Evolutionary conservation across 2,113 vertebrate genomes (phyloP), one percentile per base, ranked within the genome.

Genomic region (Tonatia bakeri): DNA sequence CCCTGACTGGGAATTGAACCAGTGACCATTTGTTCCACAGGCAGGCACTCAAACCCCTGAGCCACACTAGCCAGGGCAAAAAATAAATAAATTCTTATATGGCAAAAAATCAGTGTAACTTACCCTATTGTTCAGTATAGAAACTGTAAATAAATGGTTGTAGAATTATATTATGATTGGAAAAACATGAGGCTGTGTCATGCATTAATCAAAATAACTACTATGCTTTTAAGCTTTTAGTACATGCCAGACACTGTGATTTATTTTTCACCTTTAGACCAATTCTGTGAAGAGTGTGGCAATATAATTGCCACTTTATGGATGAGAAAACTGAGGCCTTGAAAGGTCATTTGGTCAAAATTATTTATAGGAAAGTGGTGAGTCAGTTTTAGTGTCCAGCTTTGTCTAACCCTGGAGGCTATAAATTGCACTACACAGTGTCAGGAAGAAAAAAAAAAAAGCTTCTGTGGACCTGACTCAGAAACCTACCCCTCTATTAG

Each of bases 291-390:
- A 2, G 28, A 65, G 5, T 0, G 4, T 75, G 20, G 24, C 76
- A 52, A 22, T 90, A 72, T 56, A 22, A 36, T 69, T 54, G 10
- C 15, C 15, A 91, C 28, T 93, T 93, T 26, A 67, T n/a, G 28
- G 22, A 80, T 47, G 10, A 94, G 22, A 64, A 93, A 92, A 90
- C 80, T 54, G 24, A 94, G 45, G 38, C 8, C 33, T 67, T 52
- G 33, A 84, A 47, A 95, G 10, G 19, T 90, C 26, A 87, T 52
- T 95, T 95, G 38, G 13, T 85, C 31, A 90, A 81, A 92, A 87
- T 47, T 5, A 75, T 52, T 82, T 3, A 64, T 40, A 28, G 24
- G 22, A 17, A 77, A 75, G 28, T 65, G 20, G 45, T 12, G n/a
- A 73, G 19, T n/a, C 65, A 61, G 24, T 1, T 76, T 72, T 40